Evolutionary conservation across 2,797 vertebrate genomes (phyloP), one percentile per base, ranked within the genome.

Genomic region (Tragelaphus oryx): DNA sequence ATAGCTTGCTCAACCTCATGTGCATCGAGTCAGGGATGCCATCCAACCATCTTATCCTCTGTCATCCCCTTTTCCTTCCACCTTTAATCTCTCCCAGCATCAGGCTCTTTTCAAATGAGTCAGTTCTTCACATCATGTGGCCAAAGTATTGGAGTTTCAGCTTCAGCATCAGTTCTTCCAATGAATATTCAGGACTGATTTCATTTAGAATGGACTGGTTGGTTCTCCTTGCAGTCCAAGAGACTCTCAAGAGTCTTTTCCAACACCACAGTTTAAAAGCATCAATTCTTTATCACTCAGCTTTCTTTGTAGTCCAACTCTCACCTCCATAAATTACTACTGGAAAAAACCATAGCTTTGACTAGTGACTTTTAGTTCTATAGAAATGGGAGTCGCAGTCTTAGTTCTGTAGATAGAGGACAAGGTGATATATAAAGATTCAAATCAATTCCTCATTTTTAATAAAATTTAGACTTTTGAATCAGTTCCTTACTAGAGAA

Each of bases 401-500:
- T 87, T 92, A 68, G 28, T 93, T 46, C 65, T 44, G 20, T 20
- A 75, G 9, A 44, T 80, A 6, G 3, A 52, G 13, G 1, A 86
- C 12, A 80, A 24, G 6, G 11, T 88, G 60, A 75, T 57, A 62
- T 83, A 1, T 71, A 57, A 78, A 93, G 37, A 41, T 18, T 16
- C 55, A 76, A 76, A 14, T 13, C 26, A 52, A 24, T 62, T 89
- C 33, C 37, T 89, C 41, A 65, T 54, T 48, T 54, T 62, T 79
- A 86, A 62, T 41, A 46, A 44, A 82, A 94, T 57, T 87, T 41
- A 87, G 10, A 26, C 2, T 87, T 65, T 94, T 84, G 16, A 80
- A 48, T 59, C 44, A 18, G 2, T 60, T 95, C 7, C 14, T 11
- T 75, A 44, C 4, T 74, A 52, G 82, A 57, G 30, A 14, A 4